A percentile compares a stretch with the other conserved stretches of the same genome.
Conservation (phyloP, 2,888 invertebrate genomes). For the Chelonus formosanus region DNA sequence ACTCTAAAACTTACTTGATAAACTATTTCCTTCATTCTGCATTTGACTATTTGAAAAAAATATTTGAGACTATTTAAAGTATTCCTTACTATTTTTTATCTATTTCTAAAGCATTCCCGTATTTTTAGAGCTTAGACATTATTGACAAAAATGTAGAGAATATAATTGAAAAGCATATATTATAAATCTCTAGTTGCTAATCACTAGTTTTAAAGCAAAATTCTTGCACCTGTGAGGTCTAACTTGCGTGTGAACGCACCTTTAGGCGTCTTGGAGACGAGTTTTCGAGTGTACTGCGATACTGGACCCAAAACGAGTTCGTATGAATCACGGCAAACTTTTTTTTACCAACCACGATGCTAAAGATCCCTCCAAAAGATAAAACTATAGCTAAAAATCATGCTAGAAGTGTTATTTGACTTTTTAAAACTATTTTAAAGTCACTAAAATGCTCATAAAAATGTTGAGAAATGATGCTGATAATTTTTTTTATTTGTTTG, state of each 20-base stretch:
- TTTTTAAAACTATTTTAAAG: constrained; percentile 1
- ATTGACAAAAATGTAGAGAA: not conserved
- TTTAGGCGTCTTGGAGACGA: constrained; percentile 34
- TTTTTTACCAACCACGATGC: constrained; percentile 13
- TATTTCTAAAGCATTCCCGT: too few relatives aligned
- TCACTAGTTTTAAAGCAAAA: not conserved
- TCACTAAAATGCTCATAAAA: too few relatives aligned
- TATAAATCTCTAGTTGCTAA: constrained; percentile 4
- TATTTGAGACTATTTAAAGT: too few relatives aligned
- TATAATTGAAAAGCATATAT: not conserved
- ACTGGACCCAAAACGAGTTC: constrained; percentile 34
- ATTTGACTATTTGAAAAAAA: too few relatives aligned
- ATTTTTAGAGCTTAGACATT: too few relatives aligned
- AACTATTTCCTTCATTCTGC: too few relatives aligned
- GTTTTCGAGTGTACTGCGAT: constrained; percentile 32
- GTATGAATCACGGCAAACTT: constrained; percentile 34
- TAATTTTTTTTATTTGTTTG: constrained; percentile 53
- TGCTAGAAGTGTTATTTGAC: not conserved
- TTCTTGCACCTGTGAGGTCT: constrained; percentile 4
- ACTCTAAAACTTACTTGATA: too few relatives aligned
- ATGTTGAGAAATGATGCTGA: not conserved
- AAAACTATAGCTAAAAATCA: not conserved
- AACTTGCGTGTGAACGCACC: constrained; percentile 30
- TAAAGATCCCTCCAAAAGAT: not conserved
- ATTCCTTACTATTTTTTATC: too few relatives aligned